Conservation (phyloP, 2,888 invertebrate species). For the Apomyelois bistriatella region DNA sequence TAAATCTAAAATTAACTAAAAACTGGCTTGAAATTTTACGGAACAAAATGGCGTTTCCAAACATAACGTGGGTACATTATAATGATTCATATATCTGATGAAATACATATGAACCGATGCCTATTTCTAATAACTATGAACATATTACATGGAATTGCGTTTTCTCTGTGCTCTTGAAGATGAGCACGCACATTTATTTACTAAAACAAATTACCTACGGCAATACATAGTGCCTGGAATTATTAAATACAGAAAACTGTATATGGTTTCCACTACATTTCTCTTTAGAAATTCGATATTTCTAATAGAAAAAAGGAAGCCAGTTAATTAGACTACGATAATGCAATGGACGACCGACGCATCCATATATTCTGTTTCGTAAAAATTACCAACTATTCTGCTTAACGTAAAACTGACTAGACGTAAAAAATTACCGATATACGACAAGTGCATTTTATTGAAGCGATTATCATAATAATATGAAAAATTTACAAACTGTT, state of each 20-base stretch:
- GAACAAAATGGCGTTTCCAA: slow-evolving; percentile 45
- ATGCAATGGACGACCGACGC: slow-evolving; percentile 35
- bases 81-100: neutral
- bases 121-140: slow-evolving; percentile 12
- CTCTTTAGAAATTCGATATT: slow-evolving; percentile 27
- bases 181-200: neutral
- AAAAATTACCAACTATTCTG: slow-evolving; percentile 45
- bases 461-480: slow-evolving; percentile 46
- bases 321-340: slow-evolving; percentile 34
- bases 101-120: neutral
- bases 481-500: slow-evolving; percentile 73
- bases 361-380: slow-evolving; percentile 29
- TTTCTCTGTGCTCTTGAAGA: neutral
- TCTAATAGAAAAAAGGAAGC: slow-evolving; percentile 38
- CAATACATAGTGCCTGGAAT: slow-evolving; percentile 21
- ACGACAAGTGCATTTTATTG: slow-evolving; percentile 49
- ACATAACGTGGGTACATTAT: slow-evolving; percentile 15
- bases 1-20: slow-evolving; percentile 62
- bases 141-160: slow-evolving; percentile 7
- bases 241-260: slow-evolving; percentile 1
- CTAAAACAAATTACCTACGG: slow-evolving; percentile 29
- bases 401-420: slow-evolving; percentile 69
- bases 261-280: slow-evolving; percentile 18
- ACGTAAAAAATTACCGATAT: slow-evolving; percentile 57
- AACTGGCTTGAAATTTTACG: slow-evolving; percentile 56